Percentiles rank a stretch among this genome's conserved stretches.
Evolutionary conservation across 2,797 vertebrate species (phyloP).

Genomic region (Mormyrops attenuatus): DNA sequence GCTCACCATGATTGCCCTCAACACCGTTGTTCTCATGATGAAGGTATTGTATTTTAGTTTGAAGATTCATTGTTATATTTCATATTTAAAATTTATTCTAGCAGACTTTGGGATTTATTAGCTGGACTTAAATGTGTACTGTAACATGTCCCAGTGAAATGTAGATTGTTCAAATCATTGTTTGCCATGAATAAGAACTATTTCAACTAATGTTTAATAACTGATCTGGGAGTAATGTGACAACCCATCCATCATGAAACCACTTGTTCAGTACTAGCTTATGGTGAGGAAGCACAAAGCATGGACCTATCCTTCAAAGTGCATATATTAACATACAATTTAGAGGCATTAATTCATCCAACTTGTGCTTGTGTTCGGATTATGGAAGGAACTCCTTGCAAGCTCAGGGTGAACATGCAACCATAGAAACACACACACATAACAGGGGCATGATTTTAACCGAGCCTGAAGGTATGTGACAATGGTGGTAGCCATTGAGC

Average conservation of each 20-base stretch:
- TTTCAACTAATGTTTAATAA: not conserved
- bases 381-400: not conserved
- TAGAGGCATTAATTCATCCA: not conserved
- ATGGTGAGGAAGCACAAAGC: not conserved
- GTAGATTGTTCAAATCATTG: not conserved
- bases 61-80: not conserved
- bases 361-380: not conserved
- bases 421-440: not conserved
- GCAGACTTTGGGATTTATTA: not conserved
- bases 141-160: not conserved
- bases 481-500: not conserved
- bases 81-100: not conserved
- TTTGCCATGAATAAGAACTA: not conserved
- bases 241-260: not conserved
- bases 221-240: not conserved
- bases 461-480: not conserved
- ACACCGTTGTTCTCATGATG: conserved; percentile 98
- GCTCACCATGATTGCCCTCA: conserved; percentile 95
- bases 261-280: not conserved
- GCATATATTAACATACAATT: not conserved
- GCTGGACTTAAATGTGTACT: not conserved
- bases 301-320: not conserved
- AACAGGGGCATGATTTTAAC: not conserved
- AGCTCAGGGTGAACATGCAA: not conserved
- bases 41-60: conserved; percentile 67